Evolutionary conservation across 2,797 vertebrate species (phyloP).

Genomic region (Decapterus maruadsi): DNA sequence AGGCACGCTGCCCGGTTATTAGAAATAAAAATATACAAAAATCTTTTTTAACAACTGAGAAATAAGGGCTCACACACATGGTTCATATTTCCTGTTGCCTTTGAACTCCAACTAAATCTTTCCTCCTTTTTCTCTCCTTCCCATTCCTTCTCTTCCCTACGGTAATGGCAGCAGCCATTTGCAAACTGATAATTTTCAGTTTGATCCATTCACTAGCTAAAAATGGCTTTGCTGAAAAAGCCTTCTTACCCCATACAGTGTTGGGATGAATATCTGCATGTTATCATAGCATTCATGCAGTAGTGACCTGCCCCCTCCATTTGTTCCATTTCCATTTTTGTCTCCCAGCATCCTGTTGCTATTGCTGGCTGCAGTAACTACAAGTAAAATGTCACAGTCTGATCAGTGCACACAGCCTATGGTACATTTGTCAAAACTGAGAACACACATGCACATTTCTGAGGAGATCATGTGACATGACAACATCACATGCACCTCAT

Average conservation of each 20-base stretch:
- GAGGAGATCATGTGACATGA: not conserved
- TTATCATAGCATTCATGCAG: no score
- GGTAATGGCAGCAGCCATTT: slow-evolving; percentile 45
- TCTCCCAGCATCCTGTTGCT: not conserved
- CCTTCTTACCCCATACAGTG: not conserved
- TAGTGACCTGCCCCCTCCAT: not conserved
- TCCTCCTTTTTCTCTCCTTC: slow-evolving; percentile 33
- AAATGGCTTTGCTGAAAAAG: slow-evolving; percentile 7
- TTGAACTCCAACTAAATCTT: slow-evolving; percentile 73
- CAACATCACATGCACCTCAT: not conserved
- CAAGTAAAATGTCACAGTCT: not conserved
- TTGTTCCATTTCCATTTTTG: not conserved
- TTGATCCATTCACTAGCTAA: slow-evolving; percentile 22
- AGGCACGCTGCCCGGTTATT: slow-evolving; percentile 68
- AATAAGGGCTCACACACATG: slow-evolving; percentile 73
- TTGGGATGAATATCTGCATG: slow-evolving; percentile 4
- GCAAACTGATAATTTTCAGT: slow-evolving; percentile 54
- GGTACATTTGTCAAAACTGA: not conserved
- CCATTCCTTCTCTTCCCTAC: slow-evolving; percentile 45
- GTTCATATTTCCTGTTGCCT: slow-evolving; percentile 77
- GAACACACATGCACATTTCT: not conserved
- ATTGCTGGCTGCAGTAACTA: not conserved
- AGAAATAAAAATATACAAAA: slow-evolving; percentile 78
- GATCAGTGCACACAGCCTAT: not conserved
- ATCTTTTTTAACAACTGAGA: slow-evolving; percentile 67